Percentiles rank a stretch among this genome's conserved stretches.
phyloP scores from a whole-genome alignment of 2,113 vertebrate genomes.

The Tauraco erythrolophus region DNA sequence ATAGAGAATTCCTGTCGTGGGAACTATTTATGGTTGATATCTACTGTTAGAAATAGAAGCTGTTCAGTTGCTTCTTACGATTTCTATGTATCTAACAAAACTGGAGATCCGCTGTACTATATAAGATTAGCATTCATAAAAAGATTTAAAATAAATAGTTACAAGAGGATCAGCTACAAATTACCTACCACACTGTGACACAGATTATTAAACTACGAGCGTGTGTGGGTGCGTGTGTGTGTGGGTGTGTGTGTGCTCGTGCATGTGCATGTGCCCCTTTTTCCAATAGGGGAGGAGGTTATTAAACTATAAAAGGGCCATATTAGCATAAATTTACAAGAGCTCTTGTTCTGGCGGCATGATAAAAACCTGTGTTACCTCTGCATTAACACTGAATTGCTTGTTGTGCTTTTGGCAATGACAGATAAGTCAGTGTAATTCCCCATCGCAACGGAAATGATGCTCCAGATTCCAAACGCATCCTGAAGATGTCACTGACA shows the following conservation, averaged over 20 bases:
- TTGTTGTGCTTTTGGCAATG: slow-evolving; percentile 96
- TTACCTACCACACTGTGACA: slow-evolving; percentile 87
- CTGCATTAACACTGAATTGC: slow-evolving; percentile 89
- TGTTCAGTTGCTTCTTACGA: neutral
- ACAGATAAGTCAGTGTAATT: slow-evolving; percentile 98
- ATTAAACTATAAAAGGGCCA: slow-evolving; percentile 88
- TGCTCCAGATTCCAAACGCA: slow-evolving; percentile 89
- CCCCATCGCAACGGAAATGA: slow-evolving; percentile 88
- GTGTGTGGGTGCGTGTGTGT: slow-evolving; percentile 10
- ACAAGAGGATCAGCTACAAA: slow-evolving; percentile 90
- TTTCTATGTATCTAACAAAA: slow-evolving; percentile 62
- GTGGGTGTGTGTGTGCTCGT: neutral
- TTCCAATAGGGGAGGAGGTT: slow-evolving; percentile 78
- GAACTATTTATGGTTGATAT: neutral
- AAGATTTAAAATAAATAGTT: slow-evolving; percentile 92
- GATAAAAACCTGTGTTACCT: slow-evolving; percentile 95
- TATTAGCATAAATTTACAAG: slow-evolving; percentile 97
- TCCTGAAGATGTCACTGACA: slow-evolving; percentile 93
- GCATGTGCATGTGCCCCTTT: slow-evolving; percentile 47
- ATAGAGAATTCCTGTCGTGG: slow-evolving; percentile 63
- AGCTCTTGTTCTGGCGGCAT: slow-evolving; percentile 81
- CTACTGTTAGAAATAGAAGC: neutral
- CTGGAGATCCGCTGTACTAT: slow-evolving; percentile 72
- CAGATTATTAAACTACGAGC: slow-evolving; percentile 84
- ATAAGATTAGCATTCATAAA: slow-evolving; percentile 86